phyloP scores from a whole-genome alignment of 2,888 invertebrate species.

The Esperia sulphurella region DNA sequence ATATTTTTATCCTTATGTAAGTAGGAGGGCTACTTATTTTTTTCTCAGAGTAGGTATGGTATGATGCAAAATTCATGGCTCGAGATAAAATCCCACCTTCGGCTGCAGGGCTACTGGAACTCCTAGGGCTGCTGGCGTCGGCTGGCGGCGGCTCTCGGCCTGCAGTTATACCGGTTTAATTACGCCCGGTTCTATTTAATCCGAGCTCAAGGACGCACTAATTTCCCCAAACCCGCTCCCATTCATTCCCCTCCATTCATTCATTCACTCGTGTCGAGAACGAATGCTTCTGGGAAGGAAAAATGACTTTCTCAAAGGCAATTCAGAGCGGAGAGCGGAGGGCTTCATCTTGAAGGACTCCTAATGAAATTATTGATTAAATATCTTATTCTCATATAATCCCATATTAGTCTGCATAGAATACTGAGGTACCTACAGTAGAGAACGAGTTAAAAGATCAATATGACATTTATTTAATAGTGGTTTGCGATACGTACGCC shows the following conservation, averaged over 20 bases:
- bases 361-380: background rate
- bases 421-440: too few relatives aligned
- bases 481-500: too few relatives aligned
- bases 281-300: background rate
- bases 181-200: slow-evolving; percentile 15
- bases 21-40: too few relatives aligned
- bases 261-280: slow-evolving; percentile 9
- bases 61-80: background rate
- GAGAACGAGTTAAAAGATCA: too few relatives aligned
- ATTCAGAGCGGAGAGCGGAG: background rate
- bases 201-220: slow-evolving; percentile 15
- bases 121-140: background rate
- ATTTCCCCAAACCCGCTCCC: slow-evolving; percentile 14
- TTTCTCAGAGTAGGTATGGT: too few relatives aligned
- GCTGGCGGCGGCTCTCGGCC: slow-evolving; percentile 4
- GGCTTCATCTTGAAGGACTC: background rate
- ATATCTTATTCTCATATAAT: too few relatives aligned
- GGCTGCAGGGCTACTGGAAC: background rate
- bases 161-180: slow-evolving; percentile 14
- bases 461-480: too few relatives aligned
- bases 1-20: too few relatives aligned
- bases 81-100: background rate
- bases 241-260: slow-evolving; percentile 8
- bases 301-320: slow-evolving; percentile 4
- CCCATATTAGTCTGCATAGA: too few relatives aligned